Evolutionary conservation across 53 echinoderm and acorn worm genomes (phyloP).

Genomic region (Crossaster papposus): DNA sequence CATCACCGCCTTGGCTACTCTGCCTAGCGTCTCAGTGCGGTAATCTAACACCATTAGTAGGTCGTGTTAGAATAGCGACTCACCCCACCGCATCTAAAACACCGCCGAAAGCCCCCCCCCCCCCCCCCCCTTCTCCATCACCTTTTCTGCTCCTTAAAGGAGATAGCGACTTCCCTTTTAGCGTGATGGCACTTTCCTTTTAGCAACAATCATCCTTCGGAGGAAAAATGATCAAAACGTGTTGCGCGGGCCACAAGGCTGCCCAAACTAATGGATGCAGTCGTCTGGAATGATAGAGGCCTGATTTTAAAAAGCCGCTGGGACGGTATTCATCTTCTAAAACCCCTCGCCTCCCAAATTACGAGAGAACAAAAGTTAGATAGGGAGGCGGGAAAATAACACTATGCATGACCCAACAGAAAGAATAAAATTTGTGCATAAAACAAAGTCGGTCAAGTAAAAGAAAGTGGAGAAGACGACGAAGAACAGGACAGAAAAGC

Average conservation of each 20-base stretch:
- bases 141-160: not conserved
- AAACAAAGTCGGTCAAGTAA: not conserved
- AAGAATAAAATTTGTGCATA: not conserved
- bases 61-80: not conserved
- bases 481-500: not conserved
- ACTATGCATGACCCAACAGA: not conserved
- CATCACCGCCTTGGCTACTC: not conserved
- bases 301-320: conserved; percentile 1
- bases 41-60: conserved; percentile 26
- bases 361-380: not conserved
- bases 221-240: conserved; percentile 28
- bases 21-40: not conserved
- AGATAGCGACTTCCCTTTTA: conserved; percentile 39
- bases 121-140: conserved; percentile 31
- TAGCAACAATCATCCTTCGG: not conserved
- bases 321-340: conserved; percentile 17
- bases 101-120: conserved; percentile 2
- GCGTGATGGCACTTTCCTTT: conserved; percentile 39
- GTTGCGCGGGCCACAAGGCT: conserved; percentile 1
- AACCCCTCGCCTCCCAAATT: not conserved
- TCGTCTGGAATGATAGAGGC: conserved; percentile 20
- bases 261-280: conserved; percentile 40
- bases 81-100: not conserved
- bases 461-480: not conserved
- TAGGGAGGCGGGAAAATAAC: not conserved